Conservation (phyloP, 2,113 vertebrate genomes). For the Cyphomyrus discorhynchus region DNA sequence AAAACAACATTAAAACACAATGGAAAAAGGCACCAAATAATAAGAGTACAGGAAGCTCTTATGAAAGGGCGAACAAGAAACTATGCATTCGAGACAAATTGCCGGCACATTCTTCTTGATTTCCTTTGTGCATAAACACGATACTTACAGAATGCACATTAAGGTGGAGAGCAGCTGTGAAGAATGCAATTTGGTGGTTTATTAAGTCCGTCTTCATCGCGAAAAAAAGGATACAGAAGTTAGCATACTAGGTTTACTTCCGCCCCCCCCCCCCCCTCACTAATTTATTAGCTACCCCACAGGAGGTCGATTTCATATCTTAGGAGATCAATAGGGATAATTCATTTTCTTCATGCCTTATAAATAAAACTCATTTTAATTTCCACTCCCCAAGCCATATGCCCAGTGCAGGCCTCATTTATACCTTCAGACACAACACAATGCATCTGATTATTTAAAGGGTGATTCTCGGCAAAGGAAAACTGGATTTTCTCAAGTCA, state of each 20-base stretch:
- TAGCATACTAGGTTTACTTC: not conserved
- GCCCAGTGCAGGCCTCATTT: not conserved
- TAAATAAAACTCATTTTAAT: constrained; percentile 8
- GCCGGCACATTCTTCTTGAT: not conserved
- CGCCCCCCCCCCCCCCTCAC: not conserved
- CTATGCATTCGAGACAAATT: not conserved
- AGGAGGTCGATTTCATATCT: not conserved
- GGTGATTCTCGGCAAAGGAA: not conserved
- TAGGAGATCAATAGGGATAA: constrained; percentile 14
- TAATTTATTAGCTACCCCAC: not conserved
- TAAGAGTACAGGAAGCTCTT: not conserved
- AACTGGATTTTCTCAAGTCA: not conserved
- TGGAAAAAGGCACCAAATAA: not conserved
- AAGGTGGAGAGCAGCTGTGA: not conserved
- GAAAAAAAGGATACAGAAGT: not conserved
- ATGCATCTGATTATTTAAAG: not conserved
- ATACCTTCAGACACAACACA: not conserved
- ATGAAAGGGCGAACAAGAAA: not conserved
- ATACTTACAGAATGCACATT: not conserved
- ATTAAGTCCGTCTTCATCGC: not conserved
- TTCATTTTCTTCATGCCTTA: constrained; percentile 19
- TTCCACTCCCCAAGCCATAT: constrained; percentile 1
- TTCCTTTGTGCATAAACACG: not conserved
- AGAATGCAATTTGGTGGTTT: not conserved
- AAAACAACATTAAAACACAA: not conserved